Base-by-base conservation (phyloP, 1,140 invertebrate genomes). In the Frieseomelitta varia region DNA sequence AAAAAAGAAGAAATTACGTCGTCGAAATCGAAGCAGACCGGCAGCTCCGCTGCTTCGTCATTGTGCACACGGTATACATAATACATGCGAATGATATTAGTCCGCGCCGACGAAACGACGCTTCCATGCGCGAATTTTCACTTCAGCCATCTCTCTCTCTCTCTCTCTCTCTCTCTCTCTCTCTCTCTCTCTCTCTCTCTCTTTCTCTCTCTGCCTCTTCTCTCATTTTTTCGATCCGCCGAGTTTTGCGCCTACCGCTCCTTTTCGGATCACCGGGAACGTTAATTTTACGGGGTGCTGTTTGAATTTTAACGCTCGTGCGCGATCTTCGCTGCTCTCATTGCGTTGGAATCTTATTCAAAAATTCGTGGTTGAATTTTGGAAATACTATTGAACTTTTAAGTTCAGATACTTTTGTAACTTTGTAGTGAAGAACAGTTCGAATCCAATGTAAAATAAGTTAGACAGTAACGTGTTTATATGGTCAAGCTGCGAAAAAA, bases 81-180 rank as follows among this genome's bases (percentile, higher is more conserved):
- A 85, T 88, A 88, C 87, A 82, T 82, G 79, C 83, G 86, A 83
- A 73, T 87, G 82, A 88, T 82, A 84, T 89, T 86, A 83, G 88
- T 83, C 73, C 14, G 65, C 34, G 72, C 55, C 72, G 77, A 80
- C 81, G 80, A 71, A 85, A 86, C 85, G 87, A 12, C 34, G 11
- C 77, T 86, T 73, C 24, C 76, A 71, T 53, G 27, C 79, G 61
- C 53, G 68, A 69, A 12, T 79, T 78, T 74, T 63, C 65, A 51
- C 72, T 10, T 30, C 30, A 2, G 30, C 30, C 30, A 30, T 30
- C 30, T 30, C 30, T 30, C 30, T 47, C 39, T 47, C 30, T 19
- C 61, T 67, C 73, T 81, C 78, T 81, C 65, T 68, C 30, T 21
- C 15, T 30, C 56, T 30, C 34, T 51, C 21, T 10, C 30, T 47